A percentile compares a stretch with the other conserved stretches of the same genome.
These are phyloP conservation scores for Amiota minor DNA, from an alignment of 2,888 invertebrate genomes.

Conservation along the genomic window DNA sequence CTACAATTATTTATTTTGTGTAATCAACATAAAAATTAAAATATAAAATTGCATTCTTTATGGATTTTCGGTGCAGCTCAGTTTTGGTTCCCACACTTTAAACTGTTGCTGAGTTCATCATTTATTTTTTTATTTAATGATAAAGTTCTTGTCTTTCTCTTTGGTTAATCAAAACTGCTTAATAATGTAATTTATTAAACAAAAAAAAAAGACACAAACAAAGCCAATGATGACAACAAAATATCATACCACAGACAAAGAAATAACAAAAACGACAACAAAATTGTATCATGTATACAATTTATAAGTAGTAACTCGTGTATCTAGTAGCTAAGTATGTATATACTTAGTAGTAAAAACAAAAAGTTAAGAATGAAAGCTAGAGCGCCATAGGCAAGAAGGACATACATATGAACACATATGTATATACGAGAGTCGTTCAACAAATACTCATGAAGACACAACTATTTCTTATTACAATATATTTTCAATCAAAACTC, in stretches of 20 bases:
- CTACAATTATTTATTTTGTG: slow-evolving; percentile 13
- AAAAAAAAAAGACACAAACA: background rate
- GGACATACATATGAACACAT: too few species aligned
- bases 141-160: background rate
- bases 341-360: slow-evolving; percentile 7
- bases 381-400: background rate
- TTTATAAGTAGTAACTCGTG: too few species aligned
- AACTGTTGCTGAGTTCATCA: slow-evolving; percentile 47
- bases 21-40: slow-evolving; percentile 9
- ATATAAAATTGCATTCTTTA: slow-evolving; percentile 17
- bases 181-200: slow-evolving; percentile 31
- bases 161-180: slow-evolving; percentile 19
- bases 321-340: background rate
- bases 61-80: slow-evolving; percentile 11
- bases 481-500: too few species aligned
- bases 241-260: background rate
- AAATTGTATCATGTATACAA: background rate
- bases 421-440: too few species aligned
- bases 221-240: background rate
- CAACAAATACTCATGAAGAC: too few species aligned
- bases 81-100: slow-evolving; percentile 58
- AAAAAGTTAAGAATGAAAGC: slow-evolving; percentile 18
- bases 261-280: background rate
- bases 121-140: too few species aligned
- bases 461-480: too few species aligned